Conservation (phyloP, 2,888 invertebrate genomes). For the Isotomurus palustris region DNA sequence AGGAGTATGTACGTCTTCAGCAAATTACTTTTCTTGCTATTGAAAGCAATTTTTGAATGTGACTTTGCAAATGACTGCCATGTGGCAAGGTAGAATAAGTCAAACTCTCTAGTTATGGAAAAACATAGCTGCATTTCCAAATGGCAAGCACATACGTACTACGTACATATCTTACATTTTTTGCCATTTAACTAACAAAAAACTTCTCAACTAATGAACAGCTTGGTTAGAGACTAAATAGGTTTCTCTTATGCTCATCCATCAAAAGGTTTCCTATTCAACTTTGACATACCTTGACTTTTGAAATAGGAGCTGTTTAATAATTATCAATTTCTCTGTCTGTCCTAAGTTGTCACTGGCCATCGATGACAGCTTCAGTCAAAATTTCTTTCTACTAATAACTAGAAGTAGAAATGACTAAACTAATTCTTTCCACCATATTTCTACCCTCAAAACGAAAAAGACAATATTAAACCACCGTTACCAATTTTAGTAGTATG, state of each 20-base stretch:
- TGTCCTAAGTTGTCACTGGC: too few species aligned
- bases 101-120: too few species aligned
- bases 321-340: too few species aligned
- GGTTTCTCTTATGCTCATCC: constrained; percentile 9
- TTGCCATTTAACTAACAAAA: constrained; percentile 14
- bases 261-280: constrained; percentile 9
- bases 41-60: constrained; percentile 4
- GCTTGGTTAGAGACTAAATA: neutral
- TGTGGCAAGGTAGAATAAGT: too few species aligned
- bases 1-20: constrained; percentile 7
- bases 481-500: too few species aligned
- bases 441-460: too few species aligned
- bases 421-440: too few species aligned
- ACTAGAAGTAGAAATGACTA: too few species aligned
- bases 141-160: neutral
- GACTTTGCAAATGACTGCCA: too few species aligned
- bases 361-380: too few species aligned
- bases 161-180: constrained; percentile 12
- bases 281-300: constrained; percentile 10
- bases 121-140: neutral
- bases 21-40: constrained; percentile 14
- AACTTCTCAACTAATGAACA: constrained; percentile 1
- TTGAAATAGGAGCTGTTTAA: neutral
- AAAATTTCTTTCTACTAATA: too few species aligned
- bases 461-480: too few species aligned